Evolutionary conservation across 2,888 invertebrate species (phyloP), one percentile per base, ranked within the genome.

Genomic region (Ochlodes sylvanus): DNA sequence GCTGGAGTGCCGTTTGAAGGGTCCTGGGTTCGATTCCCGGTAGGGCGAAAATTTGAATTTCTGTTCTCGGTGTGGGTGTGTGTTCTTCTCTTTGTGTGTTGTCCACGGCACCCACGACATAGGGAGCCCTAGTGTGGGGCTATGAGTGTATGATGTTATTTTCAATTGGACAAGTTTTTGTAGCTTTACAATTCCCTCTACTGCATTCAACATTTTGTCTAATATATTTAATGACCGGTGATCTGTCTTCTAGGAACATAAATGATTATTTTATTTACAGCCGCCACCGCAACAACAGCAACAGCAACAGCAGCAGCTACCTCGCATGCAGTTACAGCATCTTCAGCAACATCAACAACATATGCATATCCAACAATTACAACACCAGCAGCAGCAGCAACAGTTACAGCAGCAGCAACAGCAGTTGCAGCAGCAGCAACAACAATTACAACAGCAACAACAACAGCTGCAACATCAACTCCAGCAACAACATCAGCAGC

Each of bases 341-440:
- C 74, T 85, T 55, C 88, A 87, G 42, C 83, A 78, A 60, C 80
- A 79, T 47, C 80, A 82, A 17, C 81, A 81, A 34, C 83, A 82
- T 56, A 78, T 82, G 61, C 82, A 83, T 56, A 74, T 83, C 56
- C 86, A 85, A 62, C 86, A 83, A 63, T 79, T 84, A 41, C 86
- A 83, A 60, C 80, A 79, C 38, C 82, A 79, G 44, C 80, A 82
- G 27, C 81, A 81, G 41, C 83, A 82, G 57, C 79, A 84, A 38
- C 86, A 84, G 64, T 80, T 79, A 60, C 83, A 84, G 50, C 85
- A 81, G n/a, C 79, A 81, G 50, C 82, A 81, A 32, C 86, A 83
- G 69, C 84, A 84, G 65, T 77, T 81, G 71, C 77, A 83, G 65
- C 85, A 82, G 64, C 83, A 81, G 69, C 81, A 81, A 57, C 81